Evolutionary conservation across 1,140 invertebrate species (phyloP), one percentile per base, ranked within the genome.

Genomic region (Bombus breviceps): DNA sequence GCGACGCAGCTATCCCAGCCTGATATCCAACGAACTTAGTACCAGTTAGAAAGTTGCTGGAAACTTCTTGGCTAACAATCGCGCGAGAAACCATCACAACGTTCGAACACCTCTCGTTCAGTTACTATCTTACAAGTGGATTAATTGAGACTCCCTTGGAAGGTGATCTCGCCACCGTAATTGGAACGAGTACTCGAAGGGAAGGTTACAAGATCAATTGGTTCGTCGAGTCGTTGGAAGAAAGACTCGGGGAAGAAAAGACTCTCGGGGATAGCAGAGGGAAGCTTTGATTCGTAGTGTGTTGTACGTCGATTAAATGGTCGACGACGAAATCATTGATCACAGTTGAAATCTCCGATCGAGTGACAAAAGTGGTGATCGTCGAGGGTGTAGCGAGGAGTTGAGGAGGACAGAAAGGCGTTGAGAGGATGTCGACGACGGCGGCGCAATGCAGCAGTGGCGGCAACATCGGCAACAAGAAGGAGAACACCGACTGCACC

Each of bases 361-460:
- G 32, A n/a, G 75, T 71, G 53, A 57, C 68, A 72, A 53, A 64
- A 41, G 78, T 34, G 59, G 68, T n/a, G 69, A 47, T 68, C 47
- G 32, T 9, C 13, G 77, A 62, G 62, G 41, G 57, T 13, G 47
- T 34, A 47, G 18, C 72, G 64, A 59, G 72, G 37, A 53, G 57
- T 59, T 68, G 39, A 75, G 66, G 53, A 43, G 81, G 59, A 37
- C 15, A 37, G 25, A 62, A 68, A 74, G 37, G 22, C 69, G 72
- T 64, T 22, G 84, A 41, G 72, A 90, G 81, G 81, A 88, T 89
- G 88, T 86, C 84, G 82, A 88, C 76, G 69, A 87, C 77, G 86
- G 87, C 80, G 85, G 81, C 77, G 85, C 89, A 79, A 85, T 87
- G 88, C 88, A 89, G 88, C 79, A 83, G 64, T 68, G 69, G 76